Conservation (phyloP, 2,113 vertebrate genomes). For the Athene noctua region DNA sequence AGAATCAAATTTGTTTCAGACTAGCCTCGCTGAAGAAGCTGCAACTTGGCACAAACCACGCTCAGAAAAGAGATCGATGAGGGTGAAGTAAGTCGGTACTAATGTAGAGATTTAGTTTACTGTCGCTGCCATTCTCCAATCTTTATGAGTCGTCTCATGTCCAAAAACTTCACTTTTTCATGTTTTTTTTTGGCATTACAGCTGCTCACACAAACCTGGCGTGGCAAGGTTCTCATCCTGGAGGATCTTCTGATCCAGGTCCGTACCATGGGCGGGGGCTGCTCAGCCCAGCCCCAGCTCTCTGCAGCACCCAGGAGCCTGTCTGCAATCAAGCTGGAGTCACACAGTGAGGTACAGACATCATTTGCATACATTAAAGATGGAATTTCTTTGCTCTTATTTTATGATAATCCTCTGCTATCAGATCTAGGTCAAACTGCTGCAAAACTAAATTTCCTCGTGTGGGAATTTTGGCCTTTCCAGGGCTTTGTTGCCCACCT, state of each 20-base stretch:
- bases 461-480: background rate
- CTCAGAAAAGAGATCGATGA: background rate
- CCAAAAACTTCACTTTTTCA: accelerated
- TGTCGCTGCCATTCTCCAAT: background rate
- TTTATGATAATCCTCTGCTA: background rate
- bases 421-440: too few species aligned
- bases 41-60: background rate
- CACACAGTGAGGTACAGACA: background rate
- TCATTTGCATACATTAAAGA: background rate
- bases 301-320: background rate
- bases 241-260: background rate
- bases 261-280: background rate
- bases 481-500: background rate
- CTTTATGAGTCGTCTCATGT: background rate
- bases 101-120: background rate
- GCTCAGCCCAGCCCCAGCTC: background rate
- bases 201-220: background rate
- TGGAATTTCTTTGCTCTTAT: background rate
- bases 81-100: background rate
- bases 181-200: accelerated
- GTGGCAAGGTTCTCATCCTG: too few species aligned
- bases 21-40: background rate
- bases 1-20: accelerated
- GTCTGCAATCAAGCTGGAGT: background rate
- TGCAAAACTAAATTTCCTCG: background rate